Evolutionary conservation across 2,888 invertebrate genomes (phyloP), one percentile per base, ranked within the genome.

Genomic region (Tachina grossa): DNA sequence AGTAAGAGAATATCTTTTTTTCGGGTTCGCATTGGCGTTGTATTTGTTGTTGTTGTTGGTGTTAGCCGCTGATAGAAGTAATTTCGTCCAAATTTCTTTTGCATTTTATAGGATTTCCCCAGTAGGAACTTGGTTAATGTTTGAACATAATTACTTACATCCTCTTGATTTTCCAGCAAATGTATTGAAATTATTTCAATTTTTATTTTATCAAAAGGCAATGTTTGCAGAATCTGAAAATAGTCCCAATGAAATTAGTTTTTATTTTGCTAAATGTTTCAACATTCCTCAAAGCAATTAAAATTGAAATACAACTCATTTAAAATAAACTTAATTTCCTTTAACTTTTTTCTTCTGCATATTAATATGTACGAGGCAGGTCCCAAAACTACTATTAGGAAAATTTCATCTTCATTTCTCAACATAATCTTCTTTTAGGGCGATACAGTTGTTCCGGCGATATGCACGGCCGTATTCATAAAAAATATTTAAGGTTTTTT

Each of bases 161-260:
- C 88, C 82, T 92, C 92, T 79, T 91, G 90, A 88, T 91, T 90
- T 84, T 92, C 92, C 87, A 91, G 89, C 89, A 93, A 89, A 89
- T 93, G 93, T 88, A 93, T 92, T 86, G 93, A 92, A 89, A 93
- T 93, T 71, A 93, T 89, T 86, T 91, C 91, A 87, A 93, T 93
- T 88, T 90, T 90, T 74, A 93, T 90, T 89, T 91, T 91, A 82
- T 92, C 90, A 86, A 93, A 93, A 83, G 93, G 93, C 88, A 93
- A 88, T 87, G 93, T 93, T 90, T 93, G 91, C 87, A 93, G 89
- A 80, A 93, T 92, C 93, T 93, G 76, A 47, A 88, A 84, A n/a
- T 11, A 71, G 16, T 14, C 2, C 11, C 9, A 55, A 63, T 19
- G 1, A 14, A 55, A 45, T 55, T 41, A 53, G 19, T 53, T 19